A percentile compares a stretch with the other conserved stretches of the same genome.
Conservation (phyloP, 1,140 invertebrate species). For the Bactericera cockerelli region DNA sequence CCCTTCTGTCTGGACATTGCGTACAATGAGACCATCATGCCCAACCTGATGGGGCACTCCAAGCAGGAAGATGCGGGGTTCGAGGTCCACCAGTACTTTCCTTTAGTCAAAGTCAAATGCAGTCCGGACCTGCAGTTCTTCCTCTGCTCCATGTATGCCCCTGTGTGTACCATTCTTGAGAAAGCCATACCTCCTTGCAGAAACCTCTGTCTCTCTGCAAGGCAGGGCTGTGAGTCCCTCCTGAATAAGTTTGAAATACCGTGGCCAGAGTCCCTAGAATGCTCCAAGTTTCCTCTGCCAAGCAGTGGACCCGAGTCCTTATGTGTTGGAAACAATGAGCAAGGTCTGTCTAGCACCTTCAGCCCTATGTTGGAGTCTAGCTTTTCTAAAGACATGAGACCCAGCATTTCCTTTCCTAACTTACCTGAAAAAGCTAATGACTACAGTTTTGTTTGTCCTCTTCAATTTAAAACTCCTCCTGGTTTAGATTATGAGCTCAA, state of each 20-base stretch:
- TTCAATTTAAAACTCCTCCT: conserved; percentile 65
- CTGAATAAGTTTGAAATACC: conserved; percentile 86
- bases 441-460: conserved; percentile 68
- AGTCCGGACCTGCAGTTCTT: conserved; percentile 89
- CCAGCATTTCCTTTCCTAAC: conserved; percentile 18
- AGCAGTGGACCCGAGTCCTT: conserved; percentile 39
- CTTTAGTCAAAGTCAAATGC: conserved; percentile 91
- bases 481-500: conserved; percentile 64
- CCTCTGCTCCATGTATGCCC: conserved; percentile 88
- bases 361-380: conserved; percentile 24
- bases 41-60: conserved; percentile 80
- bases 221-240: conserved; percentile 71
- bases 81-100: conserved; percentile 86
- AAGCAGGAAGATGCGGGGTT: conserved; percentile 89
- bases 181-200: conserved; percentile 81
- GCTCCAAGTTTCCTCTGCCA: conserved; percentile 71
- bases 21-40: conserved; percentile 94
- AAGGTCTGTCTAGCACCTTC: background rate
- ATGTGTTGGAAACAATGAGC: conserved; percentile 74
- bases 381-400: conserved; percentile 17
- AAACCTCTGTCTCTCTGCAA: conserved; percentile 74
- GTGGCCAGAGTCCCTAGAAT: conserved; percentile 90
- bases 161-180: conserved; percentile 87
- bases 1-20: conserved; percentile 79
- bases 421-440: conserved; percentile 36